Base-by-base conservation (phyloP, 2,797 vertebrate genomes). In the Salarias fasciatus region DNA sequence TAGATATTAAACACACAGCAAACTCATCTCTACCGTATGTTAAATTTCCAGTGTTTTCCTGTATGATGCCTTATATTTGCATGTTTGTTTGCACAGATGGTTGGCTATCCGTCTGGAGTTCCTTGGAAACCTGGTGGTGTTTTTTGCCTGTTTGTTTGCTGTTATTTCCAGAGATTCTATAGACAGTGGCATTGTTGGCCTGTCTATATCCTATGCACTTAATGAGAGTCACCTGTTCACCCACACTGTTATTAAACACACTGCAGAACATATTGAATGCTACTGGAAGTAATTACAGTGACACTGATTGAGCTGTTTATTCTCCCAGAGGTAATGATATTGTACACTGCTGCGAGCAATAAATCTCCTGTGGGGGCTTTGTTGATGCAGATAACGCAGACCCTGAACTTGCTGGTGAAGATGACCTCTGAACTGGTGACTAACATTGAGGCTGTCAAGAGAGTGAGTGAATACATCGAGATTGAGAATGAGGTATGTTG, bases 381-480 rank as follows among this genome's bases (percentile, higher is more conserved):
- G 12, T 75, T 98, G 97, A 91, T 99, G 18, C 77, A 99, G 98
- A 92, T 99, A 50, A 99, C 97, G 0, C 96, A 99, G 87, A 96
- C 94, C 0, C 86, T 99, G 38, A 99, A 98, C 91, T 99, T 96
- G 97, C 84, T 99, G 63, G 97, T 99, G 60, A 92, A 92, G 79
- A 94, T 90, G 78, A 95, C 93, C 0, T 97, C 97, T 0, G 97
- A 94, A 75, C 77, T 96, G 84, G 98, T 99, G 82, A 99, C 95
- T 1, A 99, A 99, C 78, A 97, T 98, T 0, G 96, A 99, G 29
- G 95, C 98, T 3, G 95, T 98, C 75, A 98, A 99, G 80, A 82
- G 98, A 79, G 93, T 99, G 61, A 91, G 77, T 0, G 97, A 99
- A 72, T 99, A 99, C 60, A 69, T 71, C 0, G 63, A 89, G 8